Base-by-base conservation (phyloP, 2,888 invertebrate species). In the Antheraea yamamai region DNA sequence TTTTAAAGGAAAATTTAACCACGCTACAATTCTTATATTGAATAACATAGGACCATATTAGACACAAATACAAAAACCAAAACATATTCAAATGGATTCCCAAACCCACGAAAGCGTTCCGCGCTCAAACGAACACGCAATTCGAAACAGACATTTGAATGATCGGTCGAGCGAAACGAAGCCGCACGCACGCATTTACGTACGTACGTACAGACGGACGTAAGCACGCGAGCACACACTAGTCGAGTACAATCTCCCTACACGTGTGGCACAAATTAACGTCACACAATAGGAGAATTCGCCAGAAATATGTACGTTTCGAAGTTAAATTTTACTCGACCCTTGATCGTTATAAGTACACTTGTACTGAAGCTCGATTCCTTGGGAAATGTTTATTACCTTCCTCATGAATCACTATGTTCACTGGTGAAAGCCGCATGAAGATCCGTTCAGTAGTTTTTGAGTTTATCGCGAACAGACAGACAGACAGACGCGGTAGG, bases 61-160 rank as follows among this genome's bases (percentile, higher is more conserved):
- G 10, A n/a, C 39, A 39, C 8, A 39, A 20, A 70, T 35, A 35
- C 20, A 35, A 70, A 39, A n/a, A 70, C 4, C 8, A 16, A 68
- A 39, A 6, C 14, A 2, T 26, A 26, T 26, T 64, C 23, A 12
- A 26, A 66, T 16, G 30, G 1, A 16, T 30, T n/a, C 39, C n/a
- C 1, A 39, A 70, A 70, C 39, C n/a, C 10, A 39, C 10, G n/a
- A 70, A 70, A n/a, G 39, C 39, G 35, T 70, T 39, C 39, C 39
- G 70, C n/a, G 39, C 70, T 70, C n/a, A 70, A 20, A 10, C 39
- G 68, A 76, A 74, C 74, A 70, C n/a, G 70, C 70, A 39, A 70
- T 20, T 72, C 61, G 55, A 51, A 72, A 61, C 61, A 30, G 71
- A 58, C 35, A 72, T 61, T 35, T 70, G 35, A 70, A 39, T 39